Evolutionary conservation across 2,888 invertebrate genomes (phyloP).

Genomic region (Drosophila formosana): DNA sequence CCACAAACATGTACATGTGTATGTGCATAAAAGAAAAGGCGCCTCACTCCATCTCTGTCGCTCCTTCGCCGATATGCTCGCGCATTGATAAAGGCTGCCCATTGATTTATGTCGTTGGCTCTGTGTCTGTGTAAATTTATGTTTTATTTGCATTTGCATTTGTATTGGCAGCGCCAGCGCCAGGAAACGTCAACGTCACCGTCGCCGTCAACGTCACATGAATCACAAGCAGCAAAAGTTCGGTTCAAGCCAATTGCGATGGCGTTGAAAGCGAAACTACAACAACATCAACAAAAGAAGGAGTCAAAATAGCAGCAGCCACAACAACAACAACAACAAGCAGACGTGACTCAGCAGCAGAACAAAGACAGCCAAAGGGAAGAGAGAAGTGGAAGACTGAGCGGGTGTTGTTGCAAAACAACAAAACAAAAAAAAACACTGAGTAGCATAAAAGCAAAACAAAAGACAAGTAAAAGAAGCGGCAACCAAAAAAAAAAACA

Average conservation of each 20-base stretch:
- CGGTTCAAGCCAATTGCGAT: slow-evolving; percentile 49
- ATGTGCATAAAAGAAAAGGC: slow-evolving; percentile 33
- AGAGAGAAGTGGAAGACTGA: not conserved
- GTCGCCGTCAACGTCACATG: slow-evolving; percentile 34
- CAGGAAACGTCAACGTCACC: slow-evolving; percentile 36
- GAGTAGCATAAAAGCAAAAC: slow-evolving; percentile 15
- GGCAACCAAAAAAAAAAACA: not conserved
- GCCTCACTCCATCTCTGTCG: slow-evolving; percentile 6
- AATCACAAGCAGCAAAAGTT: slow-evolving; percentile 40
- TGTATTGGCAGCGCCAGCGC: slow-evolving; percentile 21
- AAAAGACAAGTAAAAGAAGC: slow-evolving; percentile 22
- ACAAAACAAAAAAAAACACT: slow-evolving; percentile 16
- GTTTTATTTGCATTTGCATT: slow-evolving; percentile 25
- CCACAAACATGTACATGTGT: not conserved
- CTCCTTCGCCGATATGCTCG: slow-evolving; percentile 42
- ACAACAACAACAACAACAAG: slow-evolving; percentile 18
- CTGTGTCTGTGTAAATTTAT: slow-evolving; percentile 4
- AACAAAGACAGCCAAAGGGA: slow-evolving; percentile 37
- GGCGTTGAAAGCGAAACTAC: slow-evolving; percentile 66
- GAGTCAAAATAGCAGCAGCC: slow-evolving; percentile 16
- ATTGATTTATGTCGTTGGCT: slow-evolving; percentile 30
- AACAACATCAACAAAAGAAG: slow-evolving; percentile 11
- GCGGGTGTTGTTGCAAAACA: slow-evolving; percentile 18
- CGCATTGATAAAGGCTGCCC: slow-evolving; percentile 44
- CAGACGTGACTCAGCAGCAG: slow-evolving; percentile 57